Conservation (phyloP, 2,888 invertebrate genomes). For the Ormyrus nitidulus region DNA sequence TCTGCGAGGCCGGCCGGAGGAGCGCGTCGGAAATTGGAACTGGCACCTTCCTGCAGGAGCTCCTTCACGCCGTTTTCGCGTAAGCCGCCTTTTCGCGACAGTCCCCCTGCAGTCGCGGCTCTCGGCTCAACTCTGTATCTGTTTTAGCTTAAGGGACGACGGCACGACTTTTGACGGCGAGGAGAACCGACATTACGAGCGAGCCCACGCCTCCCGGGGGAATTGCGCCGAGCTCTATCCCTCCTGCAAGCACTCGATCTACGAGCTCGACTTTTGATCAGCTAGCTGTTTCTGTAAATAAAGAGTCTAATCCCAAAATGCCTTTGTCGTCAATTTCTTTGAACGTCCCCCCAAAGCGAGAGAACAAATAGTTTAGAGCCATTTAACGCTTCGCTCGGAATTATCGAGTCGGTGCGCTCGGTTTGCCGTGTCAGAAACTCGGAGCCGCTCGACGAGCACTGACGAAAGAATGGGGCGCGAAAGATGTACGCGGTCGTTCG, state of each 20-base stretch:
- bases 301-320: too few species aligned
- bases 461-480: conserved; percentile 36
- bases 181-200: conserved; percentile 73
- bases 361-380: neutral
- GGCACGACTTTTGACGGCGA: conserved; percentile 66
- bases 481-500: conserved; percentile 32
- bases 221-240: conserved; percentile 76
- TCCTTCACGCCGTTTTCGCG: conserved; percentile 72
- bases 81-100: conserved; percentile 59
- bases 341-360: neutral
- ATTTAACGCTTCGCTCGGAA: too few species aligned
- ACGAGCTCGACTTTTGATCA: conserved; percentile 66
- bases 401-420: neutral
- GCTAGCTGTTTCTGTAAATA: too few species aligned
- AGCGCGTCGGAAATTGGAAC: conserved; percentile 64
- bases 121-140: too few species aligned
- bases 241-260: conserved; percentile 74
- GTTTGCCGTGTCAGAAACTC: neutral
- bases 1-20: conserved; percentile 84
- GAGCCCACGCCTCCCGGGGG: conserved; percentile 71
- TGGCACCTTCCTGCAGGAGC: conserved; percentile 71
- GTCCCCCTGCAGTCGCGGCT: too few species aligned
- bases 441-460: neutral
- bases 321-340: too few species aligned
- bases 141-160: conserved; percentile 67